These are phyloP conservation scores for Neosilurus mollespiculum DNA, from an alignment of 2,797 vertebrate genomes.

Conservation along the genomic window DNA sequence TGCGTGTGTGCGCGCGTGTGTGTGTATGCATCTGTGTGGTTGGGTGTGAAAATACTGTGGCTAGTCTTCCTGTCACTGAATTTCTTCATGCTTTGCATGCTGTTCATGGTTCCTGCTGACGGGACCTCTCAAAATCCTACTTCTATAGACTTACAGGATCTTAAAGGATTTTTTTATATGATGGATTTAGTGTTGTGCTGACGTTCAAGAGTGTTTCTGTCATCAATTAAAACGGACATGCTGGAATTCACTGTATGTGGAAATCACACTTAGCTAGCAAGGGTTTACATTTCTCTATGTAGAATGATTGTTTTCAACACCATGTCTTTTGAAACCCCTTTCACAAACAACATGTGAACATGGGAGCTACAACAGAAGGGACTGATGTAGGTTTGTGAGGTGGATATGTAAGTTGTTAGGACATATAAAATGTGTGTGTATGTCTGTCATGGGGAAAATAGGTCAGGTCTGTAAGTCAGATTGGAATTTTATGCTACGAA, in stretches of 20 bases:
- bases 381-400: too few relatives aligned
- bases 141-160: constrained; percentile 25
- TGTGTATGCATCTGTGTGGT: constrained; percentile 45
- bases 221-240: background rate
- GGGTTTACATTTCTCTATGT: background rate
- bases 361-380: too few relatives aligned
- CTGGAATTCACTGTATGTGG: background rate
- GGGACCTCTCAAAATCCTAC: constrained; percentile 26
- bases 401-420: too few relatives aligned
- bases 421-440: too few relatives aligned
- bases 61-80: background rate
- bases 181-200: background rate
- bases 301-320: background rate
- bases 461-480: too few relatives aligned
- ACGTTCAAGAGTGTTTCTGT: background rate
- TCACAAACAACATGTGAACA: too few relatives aligned
- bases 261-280: background rate
- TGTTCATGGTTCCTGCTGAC: background rate
- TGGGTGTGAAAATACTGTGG: constrained; percentile 4
- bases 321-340: background rate
- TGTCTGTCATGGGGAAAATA: too few relatives aligned
- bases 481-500: background rate
- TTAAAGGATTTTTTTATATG: constrained; percentile 27
- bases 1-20: constrained; percentile 48
- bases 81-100: constrained; percentile 14